Evolutionary conservation across 2,797 vertebrate genomes (phyloP).

Genomic region (Hemitrygon akajei): DNA sequence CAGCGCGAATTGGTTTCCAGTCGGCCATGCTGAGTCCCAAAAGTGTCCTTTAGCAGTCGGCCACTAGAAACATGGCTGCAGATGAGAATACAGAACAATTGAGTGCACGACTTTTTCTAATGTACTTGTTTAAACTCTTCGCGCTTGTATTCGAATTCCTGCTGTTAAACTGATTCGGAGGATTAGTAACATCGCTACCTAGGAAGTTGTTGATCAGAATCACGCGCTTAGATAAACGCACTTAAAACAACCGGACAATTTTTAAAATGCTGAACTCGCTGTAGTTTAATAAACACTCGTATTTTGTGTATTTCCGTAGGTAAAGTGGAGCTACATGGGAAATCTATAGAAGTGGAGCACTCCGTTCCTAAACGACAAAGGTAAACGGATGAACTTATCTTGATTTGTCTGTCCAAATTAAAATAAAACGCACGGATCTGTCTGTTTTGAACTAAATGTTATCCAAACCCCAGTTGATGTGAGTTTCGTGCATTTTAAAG

Average conservation of each 20-base stretch:
- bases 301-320: constrained; percentile 62
- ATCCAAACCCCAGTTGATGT: neutral
- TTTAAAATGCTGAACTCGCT: neutral
- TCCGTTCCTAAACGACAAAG: constrained; percentile 97
- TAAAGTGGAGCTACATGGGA: constrained; percentile 96
- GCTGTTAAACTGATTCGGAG: neutral
- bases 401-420: neutral
- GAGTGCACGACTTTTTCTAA: neutral
- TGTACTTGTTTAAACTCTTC: neutral
- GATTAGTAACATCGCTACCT: neutral
- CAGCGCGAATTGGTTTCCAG: neutral
- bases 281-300: neutral
- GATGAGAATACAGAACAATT: constrained; percentile 18
- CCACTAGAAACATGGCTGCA: constrained; percentile 34
- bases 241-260: neutral
- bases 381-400: constrained; percentile 55
- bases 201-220: neutral
- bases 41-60: constrained; percentile 28
- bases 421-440: too few species aligned
- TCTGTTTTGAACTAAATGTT: neutral
- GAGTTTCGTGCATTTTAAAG: neutral
- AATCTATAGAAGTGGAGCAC: constrained; percentile 93
- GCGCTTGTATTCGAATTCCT: neutral
- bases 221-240: neutral
- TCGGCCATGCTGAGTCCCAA: constrained; percentile 34